A percentile compares a stretch with the other conserved stretches of the same genome.
Conservation (phyloP, 2,113 vertebrate species). For the Mohoua ochrocephala region DNA sequence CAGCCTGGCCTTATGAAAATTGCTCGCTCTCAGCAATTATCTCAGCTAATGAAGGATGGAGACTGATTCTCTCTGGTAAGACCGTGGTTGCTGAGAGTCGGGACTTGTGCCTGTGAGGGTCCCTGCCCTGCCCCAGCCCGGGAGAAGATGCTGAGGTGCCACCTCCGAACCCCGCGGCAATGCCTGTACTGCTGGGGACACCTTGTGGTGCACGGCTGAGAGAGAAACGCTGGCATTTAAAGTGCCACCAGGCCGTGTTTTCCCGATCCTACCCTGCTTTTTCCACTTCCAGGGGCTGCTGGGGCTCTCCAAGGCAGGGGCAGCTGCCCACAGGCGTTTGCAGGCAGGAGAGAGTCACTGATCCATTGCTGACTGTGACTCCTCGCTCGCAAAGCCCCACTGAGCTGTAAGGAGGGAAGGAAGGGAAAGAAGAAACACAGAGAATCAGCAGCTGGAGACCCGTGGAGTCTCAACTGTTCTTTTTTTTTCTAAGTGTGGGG, state of each 20-base stretch:
- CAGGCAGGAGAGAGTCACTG: neutral
- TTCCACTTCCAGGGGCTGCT: neutral
- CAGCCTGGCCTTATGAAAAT: neutral
- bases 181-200: conserved; percentile 42
- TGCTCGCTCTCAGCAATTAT: neutral
- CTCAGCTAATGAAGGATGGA: neutral
- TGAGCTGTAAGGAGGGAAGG: neutral
- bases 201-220: conserved; percentile 12
- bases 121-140: neutral
- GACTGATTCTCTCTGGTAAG: neutral
- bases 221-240: fast-evolving
- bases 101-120: neutral
- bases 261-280: neutral
- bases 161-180: neutral
- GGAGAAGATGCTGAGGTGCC: neutral
- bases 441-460: neutral
- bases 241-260: neutral
- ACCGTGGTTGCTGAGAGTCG: neutral
- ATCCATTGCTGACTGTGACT: neutral
- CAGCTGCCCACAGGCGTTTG: neutral
- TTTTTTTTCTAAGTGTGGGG: neutral
- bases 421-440: neutral
- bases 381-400: neutral
- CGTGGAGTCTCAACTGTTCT: neutral
- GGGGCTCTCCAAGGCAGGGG: neutral